These are phyloP conservation scores for Podarcis cretensis DNA, from an alignment of 2,113 vertebrate genomes.

Conservation along the genomic window DNA sequence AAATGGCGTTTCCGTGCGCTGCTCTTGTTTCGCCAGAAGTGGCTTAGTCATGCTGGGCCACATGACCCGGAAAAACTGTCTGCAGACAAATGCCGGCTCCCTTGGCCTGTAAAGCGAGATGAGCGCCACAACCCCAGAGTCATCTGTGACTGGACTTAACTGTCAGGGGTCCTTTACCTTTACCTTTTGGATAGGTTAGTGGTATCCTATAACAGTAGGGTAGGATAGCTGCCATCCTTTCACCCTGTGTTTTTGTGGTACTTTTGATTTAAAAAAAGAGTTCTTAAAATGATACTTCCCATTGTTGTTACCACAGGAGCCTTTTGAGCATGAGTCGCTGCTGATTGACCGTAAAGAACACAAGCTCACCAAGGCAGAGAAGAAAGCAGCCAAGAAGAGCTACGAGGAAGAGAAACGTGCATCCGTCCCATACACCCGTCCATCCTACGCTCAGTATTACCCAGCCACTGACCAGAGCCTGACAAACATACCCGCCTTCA, in stretches of 20 bases:
- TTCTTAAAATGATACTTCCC: slow-evolving; percentile 10
- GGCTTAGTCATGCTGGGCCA: no score
- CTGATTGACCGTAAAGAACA: slow-evolving; percentile 96
- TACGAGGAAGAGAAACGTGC: slow-evolving; percentile 99
- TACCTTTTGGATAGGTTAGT: background rate
- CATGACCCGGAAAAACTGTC: no score
- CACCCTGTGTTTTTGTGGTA: slow-evolving; percentile 48
- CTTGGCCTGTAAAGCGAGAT: no score
- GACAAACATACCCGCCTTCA: slow-evolving; percentile 92
- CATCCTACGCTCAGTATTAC: slow-evolving; percentile 97
- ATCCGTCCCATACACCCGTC: slow-evolving; percentile 94
- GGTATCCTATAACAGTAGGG: background rate
- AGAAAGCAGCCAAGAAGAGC: slow-evolving; percentile 97
- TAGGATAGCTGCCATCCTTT: background rate
- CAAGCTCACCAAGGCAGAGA: slow-evolving; percentile 97
- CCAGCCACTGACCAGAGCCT: slow-evolving; percentile 92
- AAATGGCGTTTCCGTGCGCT: no score
- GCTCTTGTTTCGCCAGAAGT: no score
- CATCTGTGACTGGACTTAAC: no score
- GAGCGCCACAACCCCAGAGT: no score
- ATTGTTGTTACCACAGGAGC: slow-evolving; percentile 80
- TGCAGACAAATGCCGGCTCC: no score
- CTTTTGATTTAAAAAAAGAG: slow-evolving; percentile 33
- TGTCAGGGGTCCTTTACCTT: no score
- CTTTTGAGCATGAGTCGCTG: slow-evolving; percentile 97